These are phyloP conservation scores for Torymus auratus DNA, from an alignment of 2,888 invertebrate genomes.

Conservation along the genomic window DNA sequence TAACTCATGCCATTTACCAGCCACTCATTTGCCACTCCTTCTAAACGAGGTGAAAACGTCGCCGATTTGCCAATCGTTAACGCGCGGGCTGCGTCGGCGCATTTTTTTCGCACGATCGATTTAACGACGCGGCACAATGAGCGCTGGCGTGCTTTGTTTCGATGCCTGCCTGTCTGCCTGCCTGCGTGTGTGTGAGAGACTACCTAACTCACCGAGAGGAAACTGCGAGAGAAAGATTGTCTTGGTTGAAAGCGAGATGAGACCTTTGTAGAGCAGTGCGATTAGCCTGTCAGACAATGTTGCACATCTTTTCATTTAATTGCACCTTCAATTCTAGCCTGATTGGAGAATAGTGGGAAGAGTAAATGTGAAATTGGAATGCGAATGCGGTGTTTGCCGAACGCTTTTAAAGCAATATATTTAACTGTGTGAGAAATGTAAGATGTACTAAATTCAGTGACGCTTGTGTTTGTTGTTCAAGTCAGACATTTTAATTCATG, in stretches of 20 bases:
- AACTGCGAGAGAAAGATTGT: constrained; percentile 5
- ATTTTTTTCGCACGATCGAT: constrained; percentile 13
- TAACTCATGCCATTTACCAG: not conserved
- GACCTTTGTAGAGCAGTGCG: not conserved
- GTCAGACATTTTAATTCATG: too few species aligned
- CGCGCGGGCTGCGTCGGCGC: not conserved
- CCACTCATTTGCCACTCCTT: not conserved
- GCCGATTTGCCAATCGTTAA: not conserved
- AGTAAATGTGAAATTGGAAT: too few species aligned
- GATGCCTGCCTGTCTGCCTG: not conserved
- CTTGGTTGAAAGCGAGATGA: constrained; percentile 11
- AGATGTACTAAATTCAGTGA: too few species aligned
- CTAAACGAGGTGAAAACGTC: too few species aligned
- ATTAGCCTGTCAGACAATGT: not conserved
- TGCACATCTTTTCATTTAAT: not conserved
- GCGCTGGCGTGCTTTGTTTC: constrained; percentile 1
- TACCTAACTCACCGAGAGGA: not conserved
- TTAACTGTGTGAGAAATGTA: too few species aligned
- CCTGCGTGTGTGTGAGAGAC: too few species aligned
- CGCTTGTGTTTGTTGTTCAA: too few species aligned
- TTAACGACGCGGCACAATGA: not conserved
- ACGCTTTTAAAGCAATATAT: too few species aligned
- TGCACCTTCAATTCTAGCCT: not conserved
- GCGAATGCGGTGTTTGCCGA: too few species aligned
- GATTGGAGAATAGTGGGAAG: not conserved